phyloP scores from a whole-genome alignment of 2,113 vertebrate genomes.

The Corvus hawaiiensis region DNA sequence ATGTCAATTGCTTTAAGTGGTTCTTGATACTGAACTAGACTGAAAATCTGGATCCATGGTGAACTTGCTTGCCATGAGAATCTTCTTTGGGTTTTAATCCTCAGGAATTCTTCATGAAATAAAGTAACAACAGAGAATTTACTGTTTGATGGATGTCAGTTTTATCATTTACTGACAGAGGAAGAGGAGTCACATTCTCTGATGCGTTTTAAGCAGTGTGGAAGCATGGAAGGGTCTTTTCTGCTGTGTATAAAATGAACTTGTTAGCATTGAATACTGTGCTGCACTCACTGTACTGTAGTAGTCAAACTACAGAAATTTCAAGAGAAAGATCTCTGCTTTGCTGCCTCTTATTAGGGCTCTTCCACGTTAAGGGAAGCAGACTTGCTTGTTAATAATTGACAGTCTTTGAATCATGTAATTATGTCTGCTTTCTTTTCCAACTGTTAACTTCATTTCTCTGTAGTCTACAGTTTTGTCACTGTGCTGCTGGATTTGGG shows the following conservation, averaged over 20 bases:
- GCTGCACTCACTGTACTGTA: neutral
- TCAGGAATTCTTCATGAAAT: conserved; percentile 22
- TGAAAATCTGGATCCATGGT: conserved; percentile 17
- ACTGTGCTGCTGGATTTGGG: neutral
- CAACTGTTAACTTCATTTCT: neutral
- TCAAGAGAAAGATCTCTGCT: neutral
- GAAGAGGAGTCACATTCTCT: conserved; percentile 11
- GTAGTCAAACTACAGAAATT: neutral
- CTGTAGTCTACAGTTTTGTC: neutral
- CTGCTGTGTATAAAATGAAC: neutral
- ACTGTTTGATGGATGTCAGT: conserved; percentile 25
- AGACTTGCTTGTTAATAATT: neutral
- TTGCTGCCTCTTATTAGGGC: neutral
- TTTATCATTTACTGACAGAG: conserved; percentile 21
- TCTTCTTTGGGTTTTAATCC: conserved; percentile 18
- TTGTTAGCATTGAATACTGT: neutral
- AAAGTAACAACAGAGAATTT: neutral
- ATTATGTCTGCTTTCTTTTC: neutral
- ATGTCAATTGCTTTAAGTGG: neutral
- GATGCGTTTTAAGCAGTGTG: neutral
- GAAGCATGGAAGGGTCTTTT: neutral
- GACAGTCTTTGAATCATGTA: neutral
- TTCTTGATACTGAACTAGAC: conserved; percentile 6
- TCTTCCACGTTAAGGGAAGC: neutral
- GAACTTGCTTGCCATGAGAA: conserved; percentile 9